These are phyloP conservation scores for Perizoma affinitatum DNA, from an alignment of 2,888 invertebrate species.

Conservation along the genomic window DNA sequence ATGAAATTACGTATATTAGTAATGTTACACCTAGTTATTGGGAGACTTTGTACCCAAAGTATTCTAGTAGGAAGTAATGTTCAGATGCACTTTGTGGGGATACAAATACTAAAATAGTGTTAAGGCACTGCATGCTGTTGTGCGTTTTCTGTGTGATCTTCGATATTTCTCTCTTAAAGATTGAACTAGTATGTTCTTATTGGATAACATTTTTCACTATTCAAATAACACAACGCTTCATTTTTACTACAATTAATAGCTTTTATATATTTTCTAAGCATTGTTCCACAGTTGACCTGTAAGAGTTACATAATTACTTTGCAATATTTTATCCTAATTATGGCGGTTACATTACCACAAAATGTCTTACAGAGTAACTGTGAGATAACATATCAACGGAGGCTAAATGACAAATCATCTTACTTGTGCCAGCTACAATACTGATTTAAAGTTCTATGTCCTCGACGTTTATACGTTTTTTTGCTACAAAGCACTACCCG, in stretches of 20 bases:
- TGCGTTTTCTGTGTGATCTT: conserved; percentile 64
- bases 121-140: conserved; percentile 52
- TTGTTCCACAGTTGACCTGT: conserved; percentile 77
- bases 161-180: conserved; percentile 39
- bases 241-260: background rate
- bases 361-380: conserved; percentile 80
- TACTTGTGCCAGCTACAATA: background rate
- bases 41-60: conserved; percentile 19
- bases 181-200: conserved; percentile 9
- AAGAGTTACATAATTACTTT: conserved; percentile 53
- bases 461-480: background rate
- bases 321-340: conserved; percentile 52
- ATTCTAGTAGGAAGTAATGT: conserved; percentile 25
- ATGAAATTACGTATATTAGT: conserved; percentile 13
- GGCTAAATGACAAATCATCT: background rate
- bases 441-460: background rate
- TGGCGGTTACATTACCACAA: conserved; percentile 78
- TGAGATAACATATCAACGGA: conserved; percentile 46
- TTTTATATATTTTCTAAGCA: conserved; percentile 13
- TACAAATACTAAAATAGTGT: conserved; percentile 29
- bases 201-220: conserved; percentile 15
- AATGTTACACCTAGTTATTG: conserved; percentile 18
- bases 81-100: conserved; percentile 31
- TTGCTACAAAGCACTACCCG: background rate
- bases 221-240: conserved; percentile 19